Conservation (phyloP, 2,113 vertebrate genomes). For the Neotragus moschatus region DNA sequence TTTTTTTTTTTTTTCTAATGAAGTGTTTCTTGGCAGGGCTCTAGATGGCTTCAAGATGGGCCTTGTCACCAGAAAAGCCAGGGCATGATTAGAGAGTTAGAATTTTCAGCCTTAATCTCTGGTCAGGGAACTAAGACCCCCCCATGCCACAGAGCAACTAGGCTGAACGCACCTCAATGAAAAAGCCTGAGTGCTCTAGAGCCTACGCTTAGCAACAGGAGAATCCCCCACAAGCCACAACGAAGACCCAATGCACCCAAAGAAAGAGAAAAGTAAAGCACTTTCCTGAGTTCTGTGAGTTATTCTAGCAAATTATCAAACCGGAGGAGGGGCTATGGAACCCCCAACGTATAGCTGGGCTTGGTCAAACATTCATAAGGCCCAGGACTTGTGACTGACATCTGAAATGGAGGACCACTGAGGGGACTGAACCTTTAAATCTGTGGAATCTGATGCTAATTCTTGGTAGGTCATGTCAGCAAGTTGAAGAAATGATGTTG, state of each 20-base stretch:
- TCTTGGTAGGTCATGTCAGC: background rate
- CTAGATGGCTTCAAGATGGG: background rate
- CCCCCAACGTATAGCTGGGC: background rate
- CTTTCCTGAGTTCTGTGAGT: background rate
- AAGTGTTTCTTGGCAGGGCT: background rate
- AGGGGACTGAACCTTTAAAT: background rate
- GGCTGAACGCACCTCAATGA: background rate
- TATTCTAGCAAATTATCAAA: background rate
- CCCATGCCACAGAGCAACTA: background rate
- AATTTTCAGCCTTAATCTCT: background rate
- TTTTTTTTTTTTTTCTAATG: background rate
- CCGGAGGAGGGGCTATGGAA: background rate
- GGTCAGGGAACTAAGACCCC: background rate
- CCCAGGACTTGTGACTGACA: background rate
- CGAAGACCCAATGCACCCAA: background rate
- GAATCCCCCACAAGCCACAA: background rate
- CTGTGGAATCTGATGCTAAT: background rate
- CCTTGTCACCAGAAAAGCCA: background rate
- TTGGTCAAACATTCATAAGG: background rate
- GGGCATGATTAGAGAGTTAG: background rate
- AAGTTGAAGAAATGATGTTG: background rate
- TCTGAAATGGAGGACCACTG: background rate
- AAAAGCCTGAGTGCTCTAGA: background rate
- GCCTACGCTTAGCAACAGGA: background rate
- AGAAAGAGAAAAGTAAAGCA: background rate